These are phyloP conservation scores for Diorhabda carinulata DNA, from an alignment of 1,140 invertebrate species.

Conservation along the genomic window DNA sequence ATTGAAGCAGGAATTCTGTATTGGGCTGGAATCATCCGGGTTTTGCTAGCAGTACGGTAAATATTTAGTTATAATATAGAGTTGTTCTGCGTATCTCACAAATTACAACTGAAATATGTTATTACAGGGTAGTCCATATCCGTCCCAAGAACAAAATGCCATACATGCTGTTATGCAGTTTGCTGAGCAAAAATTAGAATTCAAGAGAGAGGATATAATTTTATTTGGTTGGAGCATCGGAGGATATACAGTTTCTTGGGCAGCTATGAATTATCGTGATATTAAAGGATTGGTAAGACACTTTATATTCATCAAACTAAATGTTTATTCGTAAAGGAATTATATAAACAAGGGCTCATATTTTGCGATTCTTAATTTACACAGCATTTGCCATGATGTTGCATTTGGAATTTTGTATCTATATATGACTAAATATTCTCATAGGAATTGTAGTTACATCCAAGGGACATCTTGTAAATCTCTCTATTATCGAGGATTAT, in stretches of 20 bases:
- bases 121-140: conserved; percentile 76
- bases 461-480: no score
- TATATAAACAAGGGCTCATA: no score
- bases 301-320: no score
- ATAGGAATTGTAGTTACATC: no score
- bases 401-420: no score
- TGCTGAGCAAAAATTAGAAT: conserved; percentile 79
- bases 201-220: conserved; percentile 77
- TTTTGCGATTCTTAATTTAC: no score
- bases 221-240: conserved; percentile 98
- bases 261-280: conserved; percentile 86
- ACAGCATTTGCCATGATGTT: no score
- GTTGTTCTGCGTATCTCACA: conserved; percentile 2
- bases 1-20: conserved; percentile 81
- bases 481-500: no score
- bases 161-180: conserved; percentile 94
- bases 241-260: conserved; percentile 85
- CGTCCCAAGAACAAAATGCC: conserved; percentile 83
- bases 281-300: conserved; percentile 72
- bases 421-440: no score
- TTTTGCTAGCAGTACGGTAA: conserved; percentile 84
- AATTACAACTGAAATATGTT: conserved; percentile 3
- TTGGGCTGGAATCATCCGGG: conserved; percentile 99
- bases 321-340: no score
- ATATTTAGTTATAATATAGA: neutral